Conservation (phyloP, 1,140 invertebrate species). For the Drosophila kepulauana region DNA sequence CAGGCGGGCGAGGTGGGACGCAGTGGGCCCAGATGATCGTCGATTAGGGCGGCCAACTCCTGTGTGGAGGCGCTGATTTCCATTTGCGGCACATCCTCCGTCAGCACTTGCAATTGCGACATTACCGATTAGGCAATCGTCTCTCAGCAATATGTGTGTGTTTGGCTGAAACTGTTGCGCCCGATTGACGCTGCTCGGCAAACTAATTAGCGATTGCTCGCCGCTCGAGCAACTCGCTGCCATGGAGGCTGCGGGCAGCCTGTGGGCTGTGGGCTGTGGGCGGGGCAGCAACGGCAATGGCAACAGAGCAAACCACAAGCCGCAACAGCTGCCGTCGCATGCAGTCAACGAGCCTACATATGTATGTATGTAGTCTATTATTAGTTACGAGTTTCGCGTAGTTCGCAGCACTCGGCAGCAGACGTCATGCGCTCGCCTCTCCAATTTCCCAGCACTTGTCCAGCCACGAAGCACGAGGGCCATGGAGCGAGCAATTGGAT, state of each 20-base stretch:
- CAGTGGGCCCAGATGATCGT: slow-evolving; percentile 69
- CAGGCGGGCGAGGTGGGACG: slow-evolving; percentile 68
- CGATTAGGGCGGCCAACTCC: slow-evolving; percentile 70
- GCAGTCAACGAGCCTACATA: neutral
- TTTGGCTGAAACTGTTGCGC: slow-evolving; percentile 4
- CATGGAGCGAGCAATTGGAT: neutral
- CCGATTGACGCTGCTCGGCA: slow-evolving; percentile 10
- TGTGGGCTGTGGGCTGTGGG: neutral
- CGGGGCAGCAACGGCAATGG: neutral
- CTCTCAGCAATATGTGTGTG: neutral
- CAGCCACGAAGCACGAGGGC: neutral
- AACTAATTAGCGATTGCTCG: slow-evolving; percentile 9
- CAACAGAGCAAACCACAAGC: neutral
- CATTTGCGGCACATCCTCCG: slow-evolving; percentile 51
- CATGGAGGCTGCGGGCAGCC: neutral
- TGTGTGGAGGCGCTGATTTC: slow-evolving; percentile 62
- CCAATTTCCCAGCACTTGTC: slow-evolving; percentile 5
- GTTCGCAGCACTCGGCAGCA: neutral
- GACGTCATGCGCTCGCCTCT: neutral
- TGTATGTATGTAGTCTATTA: neutral
- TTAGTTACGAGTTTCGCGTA: neutral
- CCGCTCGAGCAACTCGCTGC: neutral
- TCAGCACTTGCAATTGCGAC: slow-evolving; percentile 29
- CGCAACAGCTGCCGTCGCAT: neutral
- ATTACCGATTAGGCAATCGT: slow-evolving; percentile 10